A percentile compares a stretch with the other conserved stretches of the same genome.
phyloP scores from a whole-genome alignment of 2,888 invertebrate species.

The Chloroclystis v-ata region DNA sequence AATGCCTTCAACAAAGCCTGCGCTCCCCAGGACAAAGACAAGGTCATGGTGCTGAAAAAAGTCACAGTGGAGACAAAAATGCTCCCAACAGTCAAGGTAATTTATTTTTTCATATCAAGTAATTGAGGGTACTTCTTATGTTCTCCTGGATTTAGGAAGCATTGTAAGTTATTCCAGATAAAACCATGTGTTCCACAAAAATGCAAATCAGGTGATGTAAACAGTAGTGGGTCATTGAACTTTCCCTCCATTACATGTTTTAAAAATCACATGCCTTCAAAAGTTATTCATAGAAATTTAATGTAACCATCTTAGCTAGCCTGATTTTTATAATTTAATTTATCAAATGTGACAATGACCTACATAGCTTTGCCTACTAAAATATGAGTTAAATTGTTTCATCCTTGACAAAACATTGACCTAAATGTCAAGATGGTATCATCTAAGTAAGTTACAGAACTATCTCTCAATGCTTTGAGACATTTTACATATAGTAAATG shows the following conservation, averaged over 20 bases:
- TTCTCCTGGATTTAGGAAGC: neutral
- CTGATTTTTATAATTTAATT: too few relatives aligned
- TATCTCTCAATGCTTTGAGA: too few relatives aligned
- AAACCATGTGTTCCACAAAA: slow-evolving; percentile 8
- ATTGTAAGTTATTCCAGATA: neutral
- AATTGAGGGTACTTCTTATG: slow-evolving; percentile 39
- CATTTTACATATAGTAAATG: too few relatives aligned
- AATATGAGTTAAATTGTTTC: too few relatives aligned
- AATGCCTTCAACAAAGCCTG: slow-evolving; percentile 79
- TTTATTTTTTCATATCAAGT: slow-evolving; percentile 15
- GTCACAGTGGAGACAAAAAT: slow-evolving; percentile 73
- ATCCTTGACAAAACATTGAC: slow-evolving; percentile 3
- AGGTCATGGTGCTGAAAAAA: slow-evolving; percentile 64
- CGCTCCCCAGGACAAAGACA: slow-evolving; percentile 58
- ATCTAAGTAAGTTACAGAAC: too few relatives aligned
- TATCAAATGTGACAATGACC: neutral
- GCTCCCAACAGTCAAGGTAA: slow-evolving; percentile 69
- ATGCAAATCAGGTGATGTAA: slow-evolving; percentile 7
- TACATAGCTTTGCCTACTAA: too few relatives aligned
- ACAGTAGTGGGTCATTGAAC: slow-evolving; percentile 44
- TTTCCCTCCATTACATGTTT: slow-evolving; percentile 52
- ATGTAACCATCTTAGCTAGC: too few relatives aligned
- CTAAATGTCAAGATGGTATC: neutral
- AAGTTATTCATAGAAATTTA: neutral
- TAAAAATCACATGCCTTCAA: slow-evolving; percentile 21